Conservation (phyloP, 2,888 invertebrate genomes). For the Epinotia nisella region DNA sequence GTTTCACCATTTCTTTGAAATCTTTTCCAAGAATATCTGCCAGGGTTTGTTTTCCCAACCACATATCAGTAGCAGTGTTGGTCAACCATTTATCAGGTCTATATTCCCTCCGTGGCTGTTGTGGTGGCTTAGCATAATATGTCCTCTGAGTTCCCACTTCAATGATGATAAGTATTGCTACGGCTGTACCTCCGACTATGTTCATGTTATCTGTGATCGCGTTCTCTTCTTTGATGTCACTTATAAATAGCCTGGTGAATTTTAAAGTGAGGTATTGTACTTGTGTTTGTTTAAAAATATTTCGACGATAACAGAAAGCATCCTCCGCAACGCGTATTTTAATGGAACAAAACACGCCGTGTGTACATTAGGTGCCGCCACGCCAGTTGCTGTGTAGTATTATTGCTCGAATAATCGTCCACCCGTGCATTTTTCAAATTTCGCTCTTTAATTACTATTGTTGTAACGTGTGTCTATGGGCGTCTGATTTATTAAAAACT, state of each 20-base stretch:
- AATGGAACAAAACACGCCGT: background rate
- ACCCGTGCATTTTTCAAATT: background rate
- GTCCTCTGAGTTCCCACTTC: slow-evolving; percentile 49
- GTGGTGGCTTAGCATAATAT: slow-evolving; percentile 10
- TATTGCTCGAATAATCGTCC: background rate
- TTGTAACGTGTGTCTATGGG: background rate
- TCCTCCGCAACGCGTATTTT: background rate
- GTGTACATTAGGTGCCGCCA: background rate
- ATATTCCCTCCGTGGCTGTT: slow-evolving; percentile 53
- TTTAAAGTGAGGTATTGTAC: background rate
- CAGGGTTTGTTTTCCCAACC: slow-evolving; percentile 69
- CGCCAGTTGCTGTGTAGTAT: background rate
- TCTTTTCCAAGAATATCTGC: slow-evolving; percentile 66
- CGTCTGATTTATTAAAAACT: no score
- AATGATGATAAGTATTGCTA: slow-evolving; percentile 47
- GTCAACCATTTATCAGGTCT: slow-evolving; percentile 67
- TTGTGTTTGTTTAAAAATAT: slow-evolving; percentile 23
- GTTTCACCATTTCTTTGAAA: slow-evolving; percentile 59
- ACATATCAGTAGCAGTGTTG: slow-evolving; percentile 69
- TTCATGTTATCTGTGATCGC: background rate
- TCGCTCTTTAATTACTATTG: background rate
- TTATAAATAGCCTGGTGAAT: background rate
- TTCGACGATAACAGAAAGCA: slow-evolving; percentile 24
- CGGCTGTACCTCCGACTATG: background rate
- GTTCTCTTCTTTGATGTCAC: background rate